phyloP scores from a whole-genome alignment of 2,797 vertebrate species.

The Clamator glandarius region DNA sequence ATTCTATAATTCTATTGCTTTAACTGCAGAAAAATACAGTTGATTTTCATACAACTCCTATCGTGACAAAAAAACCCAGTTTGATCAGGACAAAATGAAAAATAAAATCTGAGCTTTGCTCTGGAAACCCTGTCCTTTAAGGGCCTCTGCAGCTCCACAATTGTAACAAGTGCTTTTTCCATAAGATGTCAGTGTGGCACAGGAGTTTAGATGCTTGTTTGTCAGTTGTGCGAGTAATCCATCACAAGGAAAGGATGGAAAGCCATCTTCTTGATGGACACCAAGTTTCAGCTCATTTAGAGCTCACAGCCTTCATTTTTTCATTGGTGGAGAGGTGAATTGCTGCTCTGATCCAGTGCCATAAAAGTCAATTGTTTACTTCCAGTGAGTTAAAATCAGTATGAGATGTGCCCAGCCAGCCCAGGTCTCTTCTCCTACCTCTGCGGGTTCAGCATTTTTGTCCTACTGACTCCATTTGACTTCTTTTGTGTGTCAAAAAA shows the following conservation, averaged over 20 bases:
- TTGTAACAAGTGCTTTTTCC: neutral
- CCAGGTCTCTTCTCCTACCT: neutral
- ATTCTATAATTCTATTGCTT: too few species aligned
- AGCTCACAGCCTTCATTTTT: rapidly evolving
- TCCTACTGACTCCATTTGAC: rapidly evolving
- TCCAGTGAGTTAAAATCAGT: rapidly evolving
- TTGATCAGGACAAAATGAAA: rapidly evolving
- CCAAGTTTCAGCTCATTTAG: neutral
- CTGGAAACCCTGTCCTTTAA: neutral
- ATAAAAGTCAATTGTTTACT: rapidly evolving
- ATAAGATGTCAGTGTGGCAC: slow-evolving; percentile 45
- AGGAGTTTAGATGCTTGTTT: neutral
- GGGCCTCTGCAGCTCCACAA: rapidly evolving
- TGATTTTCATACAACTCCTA: neutral
- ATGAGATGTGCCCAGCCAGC: neutral
- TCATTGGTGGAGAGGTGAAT: too few species aligned
- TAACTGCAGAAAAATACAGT: neutral
- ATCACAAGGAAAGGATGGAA: neutral
- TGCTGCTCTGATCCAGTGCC: neutral
- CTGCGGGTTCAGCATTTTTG: rapidly evolving
- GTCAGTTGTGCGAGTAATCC: neutral
- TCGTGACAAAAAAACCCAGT: rapidly evolving
- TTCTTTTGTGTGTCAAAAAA: rapidly evolving
- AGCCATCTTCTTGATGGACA: neutral
- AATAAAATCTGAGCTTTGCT: rapidly evolving